phyloP scores from a whole-genome alignment of 2,113 vertebrate genomes.

The Peromyscus polionotus region DNA sequence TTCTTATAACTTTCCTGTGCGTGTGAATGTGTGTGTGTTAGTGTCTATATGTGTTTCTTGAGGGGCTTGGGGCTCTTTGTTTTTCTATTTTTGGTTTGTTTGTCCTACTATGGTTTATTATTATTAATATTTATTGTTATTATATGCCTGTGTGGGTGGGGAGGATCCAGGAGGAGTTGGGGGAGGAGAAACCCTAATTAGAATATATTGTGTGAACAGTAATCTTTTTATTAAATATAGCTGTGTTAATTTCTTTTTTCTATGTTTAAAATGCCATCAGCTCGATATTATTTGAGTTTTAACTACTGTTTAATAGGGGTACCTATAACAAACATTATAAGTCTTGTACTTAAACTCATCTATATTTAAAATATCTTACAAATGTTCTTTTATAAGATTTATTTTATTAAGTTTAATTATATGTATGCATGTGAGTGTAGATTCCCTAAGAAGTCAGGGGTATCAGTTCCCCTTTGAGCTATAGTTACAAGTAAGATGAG shows the following conservation, averaged over 20 bases:
- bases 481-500: background rate
- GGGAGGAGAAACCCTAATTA: background rate
- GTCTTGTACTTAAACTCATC: background rate
- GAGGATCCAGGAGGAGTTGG: background rate
- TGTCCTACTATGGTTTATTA: background rate
- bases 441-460: background rate
- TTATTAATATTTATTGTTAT: background rate
- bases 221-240: background rate
- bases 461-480: background rate
- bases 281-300: background rate
- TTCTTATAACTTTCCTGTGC: background rate
- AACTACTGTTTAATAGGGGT: background rate
- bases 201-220: background rate
- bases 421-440: background rate
- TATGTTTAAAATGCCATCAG: background rate
- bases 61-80: too few relatives aligned
- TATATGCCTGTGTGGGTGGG: background rate
- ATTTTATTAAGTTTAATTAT: background rate
- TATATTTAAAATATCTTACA: background rate
- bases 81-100: too few relatives aligned
- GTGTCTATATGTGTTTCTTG: background rate
- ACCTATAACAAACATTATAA: conserved; percentile 10
- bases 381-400: background rate
- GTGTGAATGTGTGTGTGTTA: background rate
- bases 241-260: background rate